Percentiles rank a stretch among this genome's conserved stretches.
These are phyloP conservation scores for Lucilia sericata DNA, from an alignment of 1,140 invertebrate genomes.

Conservation along the genomic window DNA sequence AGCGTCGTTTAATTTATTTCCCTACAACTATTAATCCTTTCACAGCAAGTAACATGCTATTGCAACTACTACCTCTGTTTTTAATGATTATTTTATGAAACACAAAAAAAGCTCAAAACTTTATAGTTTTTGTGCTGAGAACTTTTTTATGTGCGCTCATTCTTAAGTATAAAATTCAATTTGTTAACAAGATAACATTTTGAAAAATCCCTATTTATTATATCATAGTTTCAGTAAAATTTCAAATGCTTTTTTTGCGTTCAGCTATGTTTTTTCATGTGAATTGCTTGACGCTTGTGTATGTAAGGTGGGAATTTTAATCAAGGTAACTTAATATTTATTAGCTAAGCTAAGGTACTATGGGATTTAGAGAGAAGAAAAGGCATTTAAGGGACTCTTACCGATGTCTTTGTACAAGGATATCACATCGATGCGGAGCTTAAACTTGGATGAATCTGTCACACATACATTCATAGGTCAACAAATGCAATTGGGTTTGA, in stretches of 20 bases:
- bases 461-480: no score
- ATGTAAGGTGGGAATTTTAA: not conserved
- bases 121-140: not conserved
- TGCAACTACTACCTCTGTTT: not conserved
- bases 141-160: not conserved
- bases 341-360: not conserved
- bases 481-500: no score
- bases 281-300: not conserved
- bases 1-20: not conserved
- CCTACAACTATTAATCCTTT: not conserved
- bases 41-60: not conserved
- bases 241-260: not conserved
- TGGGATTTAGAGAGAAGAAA: not conserved
- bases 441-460: no score
- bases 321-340: constrained; percentile 4
- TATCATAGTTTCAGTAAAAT: not conserved
- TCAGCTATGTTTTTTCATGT: not conserved
- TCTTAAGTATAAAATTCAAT: constrained; percentile 8
- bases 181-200: constrained; percentile 9
- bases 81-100: constrained; percentile 13
- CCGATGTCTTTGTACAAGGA: no score
- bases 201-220: constrained; percentile 10
- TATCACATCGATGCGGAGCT: no score
- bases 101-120: not conserved
- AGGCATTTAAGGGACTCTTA: no score